Base-by-base conservation (phyloP, 2,797 vertebrate genomes). In the Danio albolineatus region DNA sequence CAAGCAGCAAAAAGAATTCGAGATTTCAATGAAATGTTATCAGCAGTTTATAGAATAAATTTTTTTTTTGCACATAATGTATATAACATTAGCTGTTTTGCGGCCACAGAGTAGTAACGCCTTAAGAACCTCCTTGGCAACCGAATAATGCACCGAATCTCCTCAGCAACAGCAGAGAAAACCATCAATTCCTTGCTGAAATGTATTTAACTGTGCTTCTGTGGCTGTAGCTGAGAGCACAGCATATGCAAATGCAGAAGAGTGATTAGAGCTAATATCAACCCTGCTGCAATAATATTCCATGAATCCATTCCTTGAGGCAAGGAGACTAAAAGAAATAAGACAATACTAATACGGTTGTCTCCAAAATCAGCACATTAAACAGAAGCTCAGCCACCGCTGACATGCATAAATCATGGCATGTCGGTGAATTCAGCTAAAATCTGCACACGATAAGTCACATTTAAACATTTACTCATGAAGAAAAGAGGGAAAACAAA, bases 181-280 rank as follows among this genome's bases (percentile, higher is more conserved):
- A 5, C 10, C 4, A 16, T 49, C 13, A 59, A 14, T 36, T 59
- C 57, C 57, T 38, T 38, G 14, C 12, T 80, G 81, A 90, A 89
- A 91, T 91, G 86, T 89, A 88, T 90, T 91, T 89, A 89, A 87
- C 90, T 89, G 88, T 88, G 67, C 86, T 86, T 88, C 89, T 89
- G 90, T 87, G 77, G 86, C 87, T 88, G 87, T 89, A 91, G 90
- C 90, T 91, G 89, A 92, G 90, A 89, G 89, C 88, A 91, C 91
- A 92, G 92, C 88, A 88, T 87, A 92, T 91, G 86, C 90, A 92
- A 92, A 91, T 91, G 91, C 86, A 88, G 83, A 76, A 81, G 65
- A 88, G 83, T 44, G 81, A 88, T 88, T 86, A 87, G 76, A 83
- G 76, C 82, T 84, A 79, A 84, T 14, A 77, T 85, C 81, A 80